phyloP scores from a whole-genome alignment of 2,797 vertebrate species.

The Xenops minutus region DNA sequence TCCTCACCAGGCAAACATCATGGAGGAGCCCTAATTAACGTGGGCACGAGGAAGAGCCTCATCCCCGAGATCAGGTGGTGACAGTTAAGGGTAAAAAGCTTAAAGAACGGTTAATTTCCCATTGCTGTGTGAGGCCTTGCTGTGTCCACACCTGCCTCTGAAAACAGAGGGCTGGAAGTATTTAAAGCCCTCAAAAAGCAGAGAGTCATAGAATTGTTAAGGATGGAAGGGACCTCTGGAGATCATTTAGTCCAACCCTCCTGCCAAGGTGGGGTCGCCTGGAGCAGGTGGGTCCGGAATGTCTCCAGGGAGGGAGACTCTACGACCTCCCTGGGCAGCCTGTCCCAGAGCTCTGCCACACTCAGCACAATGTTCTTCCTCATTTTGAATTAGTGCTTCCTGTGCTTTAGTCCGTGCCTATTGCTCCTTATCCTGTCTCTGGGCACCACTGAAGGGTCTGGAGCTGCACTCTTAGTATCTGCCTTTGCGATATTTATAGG shows the following conservation, averaged over 20 bases:
- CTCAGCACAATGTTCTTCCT: neutral
- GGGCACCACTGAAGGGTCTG: neutral
- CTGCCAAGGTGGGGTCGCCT: neutral
- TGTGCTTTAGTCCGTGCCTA: neutral
- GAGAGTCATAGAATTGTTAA: neutral
- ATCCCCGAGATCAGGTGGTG: fast-evolving
- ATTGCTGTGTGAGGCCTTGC: fast-evolving
- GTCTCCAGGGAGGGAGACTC: neutral
- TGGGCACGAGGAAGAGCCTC: fast-evolving
- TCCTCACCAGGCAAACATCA: fast-evolving
- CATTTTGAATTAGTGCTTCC: neutral
- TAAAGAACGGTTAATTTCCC: fast-evolving
- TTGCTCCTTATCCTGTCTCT: neutral
- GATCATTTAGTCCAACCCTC: too few relatives aligned
- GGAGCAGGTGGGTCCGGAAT: neutral
- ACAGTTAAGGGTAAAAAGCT: neutral
- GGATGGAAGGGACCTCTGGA: neutral
- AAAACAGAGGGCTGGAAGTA: neutral
- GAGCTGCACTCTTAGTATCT: neutral
- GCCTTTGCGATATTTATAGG: neutral
- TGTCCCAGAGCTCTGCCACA: neutral
- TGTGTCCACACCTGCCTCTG: fast-evolving
- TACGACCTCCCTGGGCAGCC: neutral
- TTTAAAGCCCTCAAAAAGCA: too few relatives aligned
- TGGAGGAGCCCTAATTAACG: fast-evolving